Base-by-base conservation (phyloP, 2,113 vertebrate genomes). In the Gracilinanus agilis region DNA sequence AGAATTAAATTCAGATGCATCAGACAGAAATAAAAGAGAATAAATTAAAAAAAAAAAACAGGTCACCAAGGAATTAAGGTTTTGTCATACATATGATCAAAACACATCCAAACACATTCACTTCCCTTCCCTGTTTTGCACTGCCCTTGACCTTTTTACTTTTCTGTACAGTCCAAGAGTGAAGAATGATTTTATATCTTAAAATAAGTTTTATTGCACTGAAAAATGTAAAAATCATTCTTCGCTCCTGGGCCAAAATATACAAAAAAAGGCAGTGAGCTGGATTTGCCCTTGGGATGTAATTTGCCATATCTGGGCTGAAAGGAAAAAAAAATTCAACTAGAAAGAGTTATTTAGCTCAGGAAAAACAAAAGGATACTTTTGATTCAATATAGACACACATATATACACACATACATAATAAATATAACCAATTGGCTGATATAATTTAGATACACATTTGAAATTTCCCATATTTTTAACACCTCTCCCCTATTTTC, bases 401-500 rank as follows among this genome's bases (percentile, higher is more conserved):
- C 16, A 19, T 67, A 11, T 13, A 67, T 19, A n/a, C 7, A n/a
- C 34, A 83, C n/a, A 67, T 34, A 67, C 2, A 34, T 29, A 67
- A 61, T 11, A 10, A 24, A 10, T 1, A 58, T 24, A 61, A 10
- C 25, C 2, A n/a, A 75, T 75, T 49, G 49, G 34, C 34, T 40
- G n/a, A 83, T 21, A 83, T 19, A 40, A 23, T 7, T 23, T 83
- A 83, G 67, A 83, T 83, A 40, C 7, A 16, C 19, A 23, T 40
- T 83, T 83, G 67, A 40, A 83, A 83, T 83, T 83, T 40, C 67
- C 67, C 67, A 83, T 83, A 34, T 40, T 83, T 40, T 40, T 25
- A 83, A 34, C 67, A 83, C n/a, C 34, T 94, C 90, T 95, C 94
- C 95, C 67, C 91, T 92, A 58, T 12, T 91, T 96, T 94, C 55